Evolutionary conservation across 2,888 invertebrate species (phyloP), one percentile per base, ranked within the genome.

Genomic region (Drosophila vallismaia): DNA sequence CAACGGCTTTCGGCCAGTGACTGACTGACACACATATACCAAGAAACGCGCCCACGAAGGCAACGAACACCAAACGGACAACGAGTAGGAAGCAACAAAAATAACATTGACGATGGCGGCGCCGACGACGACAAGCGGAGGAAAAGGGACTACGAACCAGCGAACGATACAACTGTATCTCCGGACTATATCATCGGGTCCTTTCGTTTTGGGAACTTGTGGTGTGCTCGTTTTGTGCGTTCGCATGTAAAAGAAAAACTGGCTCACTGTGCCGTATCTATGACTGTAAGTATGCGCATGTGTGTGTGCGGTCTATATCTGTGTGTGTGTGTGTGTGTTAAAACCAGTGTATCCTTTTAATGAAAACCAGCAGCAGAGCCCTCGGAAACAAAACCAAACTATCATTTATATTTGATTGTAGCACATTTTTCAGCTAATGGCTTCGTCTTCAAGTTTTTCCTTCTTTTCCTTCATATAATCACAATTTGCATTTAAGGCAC

Each of bases 11-110:
- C 79, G 82, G 73, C 79, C 88, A 78, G 63, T 85, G 88, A 83
- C 88, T 88, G 84, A 86, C 80, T 84, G 83, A 86, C 88, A 88
- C 83, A 84, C 86, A 86, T 88, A 86, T 83, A 77, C 77, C 58
- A 77, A 46, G 33, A 59, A 56, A 57, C 52, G 62, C 75, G 58
- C 49, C 51, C 77, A 58, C 57, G 67, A 78, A 63, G 67, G 40
- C 57, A 33, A 31, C 50, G 33, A 63, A 56, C 46, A 69, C 44
- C 56, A 68, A 64, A 64, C 56, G 62, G 67, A 68, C 62, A 54
- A 66, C 70, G 76, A 60, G 71, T 62, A 72, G 83, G 79, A 82
- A 82, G 74, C 88, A 82, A 82, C 86, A 87, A 87, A 85, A 85
- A 87, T 82, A 78, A 86, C 84, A 83, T 83, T 86, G 83, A 74